Evolutionary conservation across 2,113 vertebrate species (phyloP).

Genomic region (Myrmophylax atrothorax): DNA sequence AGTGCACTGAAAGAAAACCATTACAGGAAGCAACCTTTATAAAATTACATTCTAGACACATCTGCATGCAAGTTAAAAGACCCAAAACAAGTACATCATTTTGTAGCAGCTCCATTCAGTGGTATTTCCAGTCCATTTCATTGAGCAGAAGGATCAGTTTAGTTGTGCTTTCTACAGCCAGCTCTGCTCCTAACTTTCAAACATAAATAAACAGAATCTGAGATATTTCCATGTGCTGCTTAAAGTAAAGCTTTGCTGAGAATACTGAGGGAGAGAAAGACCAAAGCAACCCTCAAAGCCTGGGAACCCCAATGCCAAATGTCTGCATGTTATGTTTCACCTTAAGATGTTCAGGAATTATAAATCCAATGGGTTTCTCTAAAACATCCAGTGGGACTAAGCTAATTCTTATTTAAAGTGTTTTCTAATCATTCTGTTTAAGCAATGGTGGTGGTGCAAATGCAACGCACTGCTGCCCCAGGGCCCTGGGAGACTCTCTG

Average conservation of each 20-base stretch:
- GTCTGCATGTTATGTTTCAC: background rate
- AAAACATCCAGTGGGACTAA: background rate
- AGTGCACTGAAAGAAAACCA: background rate
- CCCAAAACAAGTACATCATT: background rate
- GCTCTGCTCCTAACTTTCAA: background rate
- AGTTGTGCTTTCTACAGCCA: background rate
- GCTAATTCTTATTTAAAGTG: background rate
- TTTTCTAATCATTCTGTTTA: background rate
- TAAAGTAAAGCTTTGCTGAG: background rate
- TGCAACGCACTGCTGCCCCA: background rate
- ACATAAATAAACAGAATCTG: background rate
- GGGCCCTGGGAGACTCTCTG: background rate
- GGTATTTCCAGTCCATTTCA: background rate
- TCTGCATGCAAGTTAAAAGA: background rate
- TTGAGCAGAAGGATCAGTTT: background rate
- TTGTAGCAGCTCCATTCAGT: background rate
- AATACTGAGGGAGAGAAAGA: background rate
- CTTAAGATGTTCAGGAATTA: background rate
- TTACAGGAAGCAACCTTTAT: background rate
- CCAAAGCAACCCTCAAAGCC: background rate
- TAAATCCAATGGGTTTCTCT: background rate
- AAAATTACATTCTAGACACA: background rate
- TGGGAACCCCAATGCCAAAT: background rate
- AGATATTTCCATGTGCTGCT: background rate
- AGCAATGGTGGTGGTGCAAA: background rate